A percentile compares a stretch with the other conserved stretches of the same genome.
These are phyloP conservation scores for Sebastiscus albofasciatus DNA, from an alignment of 2,797 vertebrate genomes.

Conservation along the genomic window DNA sequence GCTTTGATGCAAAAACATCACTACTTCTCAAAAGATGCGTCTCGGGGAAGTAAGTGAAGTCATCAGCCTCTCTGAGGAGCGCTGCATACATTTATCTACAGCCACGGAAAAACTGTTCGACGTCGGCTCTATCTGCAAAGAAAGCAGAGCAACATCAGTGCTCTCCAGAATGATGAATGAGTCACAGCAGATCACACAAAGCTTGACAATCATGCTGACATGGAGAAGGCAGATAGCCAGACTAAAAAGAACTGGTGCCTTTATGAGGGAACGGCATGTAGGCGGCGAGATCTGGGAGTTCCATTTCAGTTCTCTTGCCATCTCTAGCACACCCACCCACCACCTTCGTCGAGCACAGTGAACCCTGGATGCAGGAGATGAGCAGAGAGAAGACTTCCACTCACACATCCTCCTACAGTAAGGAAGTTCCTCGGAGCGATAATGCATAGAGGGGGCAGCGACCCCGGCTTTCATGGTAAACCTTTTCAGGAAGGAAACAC, in stretches of 20 bases:
- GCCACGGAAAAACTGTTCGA: conserved; percentile 28
- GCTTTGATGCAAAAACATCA: conserved; percentile 17
- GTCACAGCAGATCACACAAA: conserved; percentile 75
- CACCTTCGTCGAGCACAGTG: conserved; percentile 58
- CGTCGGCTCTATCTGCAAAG: conserved; percentile 42
- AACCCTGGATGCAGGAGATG: conserved; percentile 62
- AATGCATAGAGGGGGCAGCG: conserved; percentile 42
- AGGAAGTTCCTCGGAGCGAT: conserved; percentile 71
- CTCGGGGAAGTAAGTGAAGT: conserved; percentile 35
- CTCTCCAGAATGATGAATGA: conserved; percentile 71
- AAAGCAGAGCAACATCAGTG: conserved; percentile 58
- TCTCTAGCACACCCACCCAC: conserved; percentile 75
- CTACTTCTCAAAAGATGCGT: conserved; percentile 5
- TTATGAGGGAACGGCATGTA: conserved; percentile 71
- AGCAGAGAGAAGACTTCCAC: conserved; percentile 66
- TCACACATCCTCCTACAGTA: conserved; percentile 66
- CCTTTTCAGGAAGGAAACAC: conserved; percentile 50
- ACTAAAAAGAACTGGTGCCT: conserved; percentile 69
- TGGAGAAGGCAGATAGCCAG: conserved; percentile 76
- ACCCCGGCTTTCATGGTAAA: conserved; percentile 67
- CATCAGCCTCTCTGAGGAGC: conserved; percentile 9
- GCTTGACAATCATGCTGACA: conserved; percentile 74
- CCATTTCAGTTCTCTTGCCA: conserved; percentile 79
- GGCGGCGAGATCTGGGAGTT: conserved; percentile 78
- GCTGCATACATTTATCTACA: conserved; percentile 34